Percentiles rank a stretch among this genome's conserved stretches.
Evolutionary conservation across 2,113 vertebrate genomes (phyloP).

Genomic region (Sphyrna mokarran): DNA sequence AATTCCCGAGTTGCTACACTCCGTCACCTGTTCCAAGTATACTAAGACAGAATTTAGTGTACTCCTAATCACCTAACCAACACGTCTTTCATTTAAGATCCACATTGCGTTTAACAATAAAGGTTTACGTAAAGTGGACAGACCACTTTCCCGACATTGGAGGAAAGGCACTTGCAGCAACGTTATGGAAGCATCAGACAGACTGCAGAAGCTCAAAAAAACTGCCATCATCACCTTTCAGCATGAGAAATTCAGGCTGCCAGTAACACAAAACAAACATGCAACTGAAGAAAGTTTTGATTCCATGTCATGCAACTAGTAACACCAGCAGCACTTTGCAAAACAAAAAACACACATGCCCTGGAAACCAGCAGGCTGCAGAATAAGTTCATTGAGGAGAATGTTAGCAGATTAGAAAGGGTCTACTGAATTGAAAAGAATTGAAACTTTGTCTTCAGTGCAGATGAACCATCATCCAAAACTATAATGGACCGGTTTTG

Average conservation of each 20-base stretch:
- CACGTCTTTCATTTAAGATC: background rate
- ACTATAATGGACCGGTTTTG: background rate
- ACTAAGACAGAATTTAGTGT: too few species aligned
- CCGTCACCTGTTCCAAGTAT: too few species aligned
- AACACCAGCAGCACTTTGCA: background rate
- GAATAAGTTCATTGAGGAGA: background rate
- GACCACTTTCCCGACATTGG: background rate
- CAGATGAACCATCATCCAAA: background rate
- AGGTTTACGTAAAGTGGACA: background rate
- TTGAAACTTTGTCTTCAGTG: background rate
- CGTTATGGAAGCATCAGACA: background rate
- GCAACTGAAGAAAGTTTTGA: background rate
- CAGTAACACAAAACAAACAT: background rate
- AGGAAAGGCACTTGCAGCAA: background rate
- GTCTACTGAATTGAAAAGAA: background rate
- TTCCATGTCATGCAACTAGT: background rate
- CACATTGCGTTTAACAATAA: background rate
- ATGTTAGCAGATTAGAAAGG: background rate
- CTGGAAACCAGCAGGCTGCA: background rate
- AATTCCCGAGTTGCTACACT: too few species aligned
- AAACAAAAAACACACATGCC: background rate
- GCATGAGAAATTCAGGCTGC: background rate
- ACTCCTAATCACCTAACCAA: too few species aligned
- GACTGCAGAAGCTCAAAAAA: background rate
- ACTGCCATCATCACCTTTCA: background rate